These are phyloP conservation scores for Nesospiza acunhae DNA, from an alignment of 2,113 vertebrate genomes.

Conservation along the genomic window DNA sequence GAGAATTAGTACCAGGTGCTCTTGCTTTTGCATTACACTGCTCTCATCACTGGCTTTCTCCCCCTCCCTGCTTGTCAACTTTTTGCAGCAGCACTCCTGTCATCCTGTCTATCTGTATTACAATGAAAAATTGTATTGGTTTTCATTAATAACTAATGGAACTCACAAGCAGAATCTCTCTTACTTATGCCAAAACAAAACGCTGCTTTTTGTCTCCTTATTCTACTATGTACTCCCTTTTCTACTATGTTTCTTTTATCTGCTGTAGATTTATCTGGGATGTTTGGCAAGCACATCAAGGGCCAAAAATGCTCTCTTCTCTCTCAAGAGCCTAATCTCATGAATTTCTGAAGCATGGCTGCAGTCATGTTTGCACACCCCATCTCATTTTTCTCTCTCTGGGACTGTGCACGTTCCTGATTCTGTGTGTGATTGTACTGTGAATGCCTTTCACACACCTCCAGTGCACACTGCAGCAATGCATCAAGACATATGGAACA, in stretches of 20 bases:
- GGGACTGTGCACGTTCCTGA: neutral
- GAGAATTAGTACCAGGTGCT: neutral
- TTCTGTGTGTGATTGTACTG: neutral
- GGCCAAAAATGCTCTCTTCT: neutral
- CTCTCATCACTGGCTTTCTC: neutral
- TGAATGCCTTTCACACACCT: neutral
- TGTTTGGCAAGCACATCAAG: neutral
- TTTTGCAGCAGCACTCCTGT: neutral
- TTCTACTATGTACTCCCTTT: neutral
- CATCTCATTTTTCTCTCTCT: neutral
- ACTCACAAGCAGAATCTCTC: neutral
- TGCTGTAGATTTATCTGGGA: neutral
- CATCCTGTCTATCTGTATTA: neutral
- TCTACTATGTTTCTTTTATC: neutral
- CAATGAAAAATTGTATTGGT: neutral
- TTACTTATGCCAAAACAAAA: neutral
- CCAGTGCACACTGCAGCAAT: neutral
- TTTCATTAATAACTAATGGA: neutral
- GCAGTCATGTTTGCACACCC: neutral
- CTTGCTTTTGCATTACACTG: neutral
- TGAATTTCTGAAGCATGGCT: neutral
- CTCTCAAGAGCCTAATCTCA: neutral
- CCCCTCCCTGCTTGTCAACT: neutral
- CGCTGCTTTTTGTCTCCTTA: neutral
- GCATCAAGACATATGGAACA: neutral